These are phyloP conservation scores for Cryptops parisi DNA, from an alignment of 2,888 invertebrate species.

Conservation along the genomic window DNA sequence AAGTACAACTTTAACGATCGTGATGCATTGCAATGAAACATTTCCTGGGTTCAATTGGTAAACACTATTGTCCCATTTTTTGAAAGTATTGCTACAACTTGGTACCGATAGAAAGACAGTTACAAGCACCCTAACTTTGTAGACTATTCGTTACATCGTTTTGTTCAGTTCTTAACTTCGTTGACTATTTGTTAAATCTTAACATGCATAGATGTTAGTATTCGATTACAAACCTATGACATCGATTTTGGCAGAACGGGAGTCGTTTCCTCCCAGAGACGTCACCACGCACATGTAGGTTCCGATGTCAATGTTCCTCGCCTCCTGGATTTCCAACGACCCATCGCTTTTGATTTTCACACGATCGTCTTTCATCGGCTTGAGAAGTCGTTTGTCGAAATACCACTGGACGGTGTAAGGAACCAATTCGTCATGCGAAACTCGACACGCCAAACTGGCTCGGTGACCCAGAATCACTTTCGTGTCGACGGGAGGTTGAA, in stretches of 20 bases:
- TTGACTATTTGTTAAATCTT: too few relatives aligned
- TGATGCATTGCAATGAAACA: too few relatives aligned
- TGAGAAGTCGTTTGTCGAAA: slow-evolving; percentile 51
- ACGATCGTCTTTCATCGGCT: slow-evolving; percentile 19
- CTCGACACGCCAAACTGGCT: slow-evolving; percentile 84
- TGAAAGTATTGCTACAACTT: too few relatives aligned
- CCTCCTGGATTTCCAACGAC: slow-evolving; percentile 71
- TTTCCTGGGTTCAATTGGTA: too few relatives aligned
- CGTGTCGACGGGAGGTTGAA: slow-evolving; percentile 82
- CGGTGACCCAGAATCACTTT: slow-evolving; percentile 82
- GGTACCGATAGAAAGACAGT: too few relatives aligned
- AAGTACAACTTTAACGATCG: too few relatives aligned
- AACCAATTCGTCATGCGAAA: slow-evolving; percentile 77
- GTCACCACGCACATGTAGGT: slow-evolving; percentile 80
- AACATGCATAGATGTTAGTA: too few relatives aligned
- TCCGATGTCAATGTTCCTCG: slow-evolving; percentile 83
- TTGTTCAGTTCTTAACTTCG: too few relatives aligned
- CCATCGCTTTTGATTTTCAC: slow-evolving; percentile 50
- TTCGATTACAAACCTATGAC: slow-evolving; percentile 66
- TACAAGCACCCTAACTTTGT: neutral
- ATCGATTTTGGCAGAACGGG: slow-evolving; percentile 61
- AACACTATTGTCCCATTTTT: too few relatives aligned
- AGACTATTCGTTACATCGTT: neutral
- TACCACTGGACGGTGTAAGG: slow-evolving; percentile 78
- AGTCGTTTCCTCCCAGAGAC: slow-evolving; percentile 82